Conservation (phyloP, 2,113 vertebrate genomes). For the Aleadryas rufinucha region DNA sequence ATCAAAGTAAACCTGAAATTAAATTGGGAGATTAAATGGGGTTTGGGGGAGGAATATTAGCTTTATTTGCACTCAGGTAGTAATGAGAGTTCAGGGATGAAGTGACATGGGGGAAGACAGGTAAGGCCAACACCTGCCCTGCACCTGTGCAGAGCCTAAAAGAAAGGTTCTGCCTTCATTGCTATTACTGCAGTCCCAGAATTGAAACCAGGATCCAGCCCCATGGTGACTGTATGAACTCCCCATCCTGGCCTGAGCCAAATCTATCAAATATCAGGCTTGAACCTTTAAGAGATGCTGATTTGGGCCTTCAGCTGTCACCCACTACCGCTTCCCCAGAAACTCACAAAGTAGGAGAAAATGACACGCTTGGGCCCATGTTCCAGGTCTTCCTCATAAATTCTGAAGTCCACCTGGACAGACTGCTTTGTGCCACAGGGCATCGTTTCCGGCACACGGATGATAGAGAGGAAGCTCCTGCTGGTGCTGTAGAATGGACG, state of each 20-base stretch:
- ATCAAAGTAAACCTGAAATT: not conserved
- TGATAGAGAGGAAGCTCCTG: slow-evolving; percentile 51
- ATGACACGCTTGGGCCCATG: slow-evolving; percentile 30
- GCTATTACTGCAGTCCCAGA: not conserved
- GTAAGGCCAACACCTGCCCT: not conserved
- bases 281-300: not conserved
- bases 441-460: not conserved
- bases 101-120: not conserved
- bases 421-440: slow-evolving; percentile 12
- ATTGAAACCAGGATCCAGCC: not conserved
- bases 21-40: not conserved
- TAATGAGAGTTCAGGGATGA: not conserved
- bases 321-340: not conserved
- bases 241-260: not conserved
- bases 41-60: fast-evolving
- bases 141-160: not conserved
- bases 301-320: not conserved
- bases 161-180: not conserved
- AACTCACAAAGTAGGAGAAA: slow-evolving; percentile 71
- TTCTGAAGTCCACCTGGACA: slow-evolving; percentile 57
- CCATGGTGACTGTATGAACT: not conserved
- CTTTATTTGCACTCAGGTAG: not conserved
- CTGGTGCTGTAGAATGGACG: slow-evolving; percentile 52
- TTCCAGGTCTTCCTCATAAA: slow-evolving; percentile 27
- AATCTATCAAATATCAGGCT: not conserved